Base-by-base conservation (phyloP, 2,888 invertebrate genomes). In the Plemyria rubiginata region DNA sequence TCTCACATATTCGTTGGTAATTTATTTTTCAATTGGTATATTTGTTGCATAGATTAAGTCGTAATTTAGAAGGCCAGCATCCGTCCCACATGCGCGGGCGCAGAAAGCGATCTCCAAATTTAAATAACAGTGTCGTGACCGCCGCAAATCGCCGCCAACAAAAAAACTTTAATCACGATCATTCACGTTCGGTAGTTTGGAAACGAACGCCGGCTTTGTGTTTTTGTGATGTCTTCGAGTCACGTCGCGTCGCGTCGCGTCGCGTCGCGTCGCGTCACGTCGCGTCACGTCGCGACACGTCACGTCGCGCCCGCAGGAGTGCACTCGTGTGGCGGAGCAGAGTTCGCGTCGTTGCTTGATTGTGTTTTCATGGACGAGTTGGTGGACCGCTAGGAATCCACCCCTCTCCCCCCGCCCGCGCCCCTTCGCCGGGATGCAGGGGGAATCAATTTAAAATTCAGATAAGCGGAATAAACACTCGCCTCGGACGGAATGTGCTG, bases 391-490 rank as follows among this genome's bases (percentile, higher is more conserved):
- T 82, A 83, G 88, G 88, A 87, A 85, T 86, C 65, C 78, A 46
- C 57, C 59, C 54, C 46, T 28, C 54, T 46, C 55, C 16, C 16
- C 15, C 48, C 52, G 1, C 13, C 41, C 54, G 45, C 36, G 40
- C 48, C 15, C 16, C 48, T 28, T 51, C 57, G 22, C 12, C 28
- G 52, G 56, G 65, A 57, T 62, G 66, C 55, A 62, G 69, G 54
- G 36, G 62, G 65, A 53, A 52, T 40, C 67, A 70, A 88, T 90
- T 90, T 90, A 85, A 90, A 90, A 89, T 90, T 90, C 83, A 88
- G 88, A 90, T 89, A 87, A 89, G 88, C 88, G 88, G 88, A 89
- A 90, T 87, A 84, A 89, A 84, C 82, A 82, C 77, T 78, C 74
- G 74, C 68, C 72, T 73, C 67, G 82, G 82, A 83, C 67, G 82